These are phyloP conservation scores for Pseudois nayaur DNA, from an alignment of 2,113 vertebrate genomes.

Conservation along the genomic window DNA sequence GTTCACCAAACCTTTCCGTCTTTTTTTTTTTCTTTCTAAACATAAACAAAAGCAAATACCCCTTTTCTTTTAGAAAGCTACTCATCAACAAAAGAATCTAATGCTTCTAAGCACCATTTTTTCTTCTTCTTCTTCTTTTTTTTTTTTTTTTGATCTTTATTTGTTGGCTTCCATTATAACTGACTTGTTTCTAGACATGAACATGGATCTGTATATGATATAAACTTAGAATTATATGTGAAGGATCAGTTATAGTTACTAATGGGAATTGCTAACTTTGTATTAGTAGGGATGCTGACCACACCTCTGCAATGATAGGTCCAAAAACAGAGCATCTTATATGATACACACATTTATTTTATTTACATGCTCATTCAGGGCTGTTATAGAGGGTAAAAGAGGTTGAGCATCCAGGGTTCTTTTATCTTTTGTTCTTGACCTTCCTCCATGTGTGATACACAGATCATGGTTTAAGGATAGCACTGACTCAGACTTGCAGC, in stretches of 20 bases:
- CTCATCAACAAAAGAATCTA: background rate
- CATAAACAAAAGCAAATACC: background rate
- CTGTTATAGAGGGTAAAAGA: background rate
- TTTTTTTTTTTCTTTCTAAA: background rate
- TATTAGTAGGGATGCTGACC: background rate
- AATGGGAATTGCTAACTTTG: conserved; percentile 27
- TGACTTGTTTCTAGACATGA: conserved; percentile 16
- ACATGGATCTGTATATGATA: background rate
- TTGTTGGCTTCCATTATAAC: background rate
- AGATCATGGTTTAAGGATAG: background rate
- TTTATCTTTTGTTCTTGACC: background rate
- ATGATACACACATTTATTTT: background rate
- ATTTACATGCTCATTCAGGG: background rate
- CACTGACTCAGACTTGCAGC: background rate
- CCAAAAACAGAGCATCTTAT: background rate
- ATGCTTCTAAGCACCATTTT: background rate
- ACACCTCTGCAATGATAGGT: background rate
- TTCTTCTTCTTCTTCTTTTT: background rate
- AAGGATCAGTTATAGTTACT: conserved; percentile 25
- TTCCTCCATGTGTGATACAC: background rate
- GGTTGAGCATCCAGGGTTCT: background rate
- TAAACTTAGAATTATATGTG: conserved; percentile 5
- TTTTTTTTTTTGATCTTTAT: background rate
- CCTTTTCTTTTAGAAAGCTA: background rate
- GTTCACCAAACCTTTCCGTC: background rate